Conservation (phyloP, 2,113 vertebrate genomes). For the Montifringilla adamsi region DNA sequence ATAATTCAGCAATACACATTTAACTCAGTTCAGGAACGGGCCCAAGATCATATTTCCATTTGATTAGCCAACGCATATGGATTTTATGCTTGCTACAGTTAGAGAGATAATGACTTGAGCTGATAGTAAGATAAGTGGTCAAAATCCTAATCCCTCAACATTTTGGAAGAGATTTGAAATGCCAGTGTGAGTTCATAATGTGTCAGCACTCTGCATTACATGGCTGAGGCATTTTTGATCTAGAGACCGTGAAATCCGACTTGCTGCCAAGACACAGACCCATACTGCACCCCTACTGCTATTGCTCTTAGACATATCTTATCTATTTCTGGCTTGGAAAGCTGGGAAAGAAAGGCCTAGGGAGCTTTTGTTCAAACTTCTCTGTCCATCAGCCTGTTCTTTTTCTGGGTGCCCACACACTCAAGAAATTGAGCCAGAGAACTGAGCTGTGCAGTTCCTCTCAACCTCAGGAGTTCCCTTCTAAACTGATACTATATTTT, state of each 20-base stretch:
- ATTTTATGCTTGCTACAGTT: neutral
- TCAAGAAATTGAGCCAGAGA: neutral
- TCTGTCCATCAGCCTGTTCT: neutral
- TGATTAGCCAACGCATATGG: neutral
- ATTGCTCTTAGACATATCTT: neutral
- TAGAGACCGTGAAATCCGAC: neutral
- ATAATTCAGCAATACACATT: neutral
- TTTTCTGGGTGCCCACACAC: neutral
- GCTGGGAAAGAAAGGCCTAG: neutral
- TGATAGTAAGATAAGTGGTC: neutral
- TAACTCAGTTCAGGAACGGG: neutral
- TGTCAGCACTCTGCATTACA: neutral
- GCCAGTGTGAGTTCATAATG: neutral
- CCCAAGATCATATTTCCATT: conserved; percentile 10
- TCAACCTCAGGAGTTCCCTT: neutral
- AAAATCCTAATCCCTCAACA: neutral
- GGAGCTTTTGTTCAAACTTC: neutral
- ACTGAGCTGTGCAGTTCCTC: neutral
- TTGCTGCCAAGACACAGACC: conserved; percentile 18
- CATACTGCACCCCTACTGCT: neutral
- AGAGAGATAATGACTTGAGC: neutral
- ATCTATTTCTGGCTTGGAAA: neutral
- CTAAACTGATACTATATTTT: neutral
- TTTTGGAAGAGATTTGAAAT: conserved; percentile 8
- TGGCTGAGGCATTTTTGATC: neutral